Evolutionary conservation across 2,113 vertebrate genomes (phyloP), one percentile per base, ranked within the genome.

Genomic region (Anhinga anhinga): DNA sequence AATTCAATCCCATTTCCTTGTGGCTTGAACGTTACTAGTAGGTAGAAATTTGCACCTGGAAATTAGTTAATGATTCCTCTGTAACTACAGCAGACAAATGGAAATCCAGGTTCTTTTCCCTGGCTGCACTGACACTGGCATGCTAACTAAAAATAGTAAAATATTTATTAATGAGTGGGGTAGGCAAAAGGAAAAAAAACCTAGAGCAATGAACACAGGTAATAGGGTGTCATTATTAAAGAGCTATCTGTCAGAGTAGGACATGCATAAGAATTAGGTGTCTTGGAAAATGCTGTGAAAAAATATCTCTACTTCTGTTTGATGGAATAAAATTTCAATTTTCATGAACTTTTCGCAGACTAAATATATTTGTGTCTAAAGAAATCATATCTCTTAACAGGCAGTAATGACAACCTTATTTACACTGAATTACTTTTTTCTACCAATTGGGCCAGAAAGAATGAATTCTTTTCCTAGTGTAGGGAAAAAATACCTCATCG

Each of bases 311-410:
- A 21, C 12, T 89, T 90, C 66, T 92, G 58, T 80, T 95, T 85
- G 81, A 91, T 80, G 58, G 82, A 94, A 93, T 85, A 67, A 77
- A 73, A 89, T 93, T 97, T 91, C 82, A 90, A 67, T 96, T 97
- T 95, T 94, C 38, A 72, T 70, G 81, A 97, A 90, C 73, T 97
- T 95, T 96, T 86, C 55, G 55, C 30, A 55, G 59, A 70, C 66
- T 86, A 87, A 95, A 93, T 87, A 26, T 70, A 93, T 91, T 94
- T 92, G 38, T 53, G 47, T 88, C 79, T 78, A 85, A 95, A 86
- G 74, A 85, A 93, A 91, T 91, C 4, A 8, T 79, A 44, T 90
- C 55, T 84, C 62, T 88, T 87, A 93, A 65, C 38, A 96, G 58
- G 8, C 52, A 80, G 71, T 89, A 92, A 91, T 91, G 81, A 85